Percentiles rank a stretch among this genome's conserved stretches.
Conservation (phyloP, 2,888 invertebrate species). For the Harpalus rubripes region DNA sequence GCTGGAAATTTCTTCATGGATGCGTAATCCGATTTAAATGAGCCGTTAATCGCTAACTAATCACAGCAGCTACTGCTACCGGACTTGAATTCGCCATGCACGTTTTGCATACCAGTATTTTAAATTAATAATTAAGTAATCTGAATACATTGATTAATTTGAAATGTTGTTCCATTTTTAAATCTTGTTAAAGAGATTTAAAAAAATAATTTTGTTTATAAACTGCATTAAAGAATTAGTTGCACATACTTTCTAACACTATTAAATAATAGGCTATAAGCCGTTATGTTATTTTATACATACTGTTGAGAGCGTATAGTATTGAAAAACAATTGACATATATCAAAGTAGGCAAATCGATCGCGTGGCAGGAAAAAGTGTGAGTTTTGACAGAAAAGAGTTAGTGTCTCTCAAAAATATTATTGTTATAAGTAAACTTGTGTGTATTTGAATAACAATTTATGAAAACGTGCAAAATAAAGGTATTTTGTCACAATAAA, state of each 20-base stretch:
- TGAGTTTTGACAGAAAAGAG: too few species aligned
- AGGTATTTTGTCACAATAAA: too few species aligned
- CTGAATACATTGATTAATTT: conserved; percentile 15
- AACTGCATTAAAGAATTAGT: conserved; percentile 4
- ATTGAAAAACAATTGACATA: too few species aligned
- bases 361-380: too few species aligned
- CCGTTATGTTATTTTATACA: too few species aligned
- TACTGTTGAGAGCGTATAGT: too few species aligned
- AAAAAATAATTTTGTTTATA: neutral
- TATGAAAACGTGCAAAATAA: too few species aligned
- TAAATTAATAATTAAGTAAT: conserved; percentile 15
- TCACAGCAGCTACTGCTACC: neutral
- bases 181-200: neutral
- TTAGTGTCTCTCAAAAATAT: too few species aligned
- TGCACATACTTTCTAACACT: neutral
- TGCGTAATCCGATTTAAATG: conserved; percentile 21
- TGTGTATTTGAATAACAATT: too few species aligned
- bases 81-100: conserved; percentile 2
- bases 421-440: too few species aligned
- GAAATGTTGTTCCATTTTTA: conserved; percentile 26
- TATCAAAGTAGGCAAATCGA: too few species aligned
- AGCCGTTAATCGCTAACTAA: conserved; percentile 18
- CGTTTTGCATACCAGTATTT: conserved; percentile 10
- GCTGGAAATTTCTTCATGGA: conserved; percentile 2
- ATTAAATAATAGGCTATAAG: too few species aligned